Evolutionary conservation across 1,140 invertebrate genomes (phyloP), one percentile per base, ranked within the genome.

Genomic region (Eupristina koningsbergeri): DNA sequence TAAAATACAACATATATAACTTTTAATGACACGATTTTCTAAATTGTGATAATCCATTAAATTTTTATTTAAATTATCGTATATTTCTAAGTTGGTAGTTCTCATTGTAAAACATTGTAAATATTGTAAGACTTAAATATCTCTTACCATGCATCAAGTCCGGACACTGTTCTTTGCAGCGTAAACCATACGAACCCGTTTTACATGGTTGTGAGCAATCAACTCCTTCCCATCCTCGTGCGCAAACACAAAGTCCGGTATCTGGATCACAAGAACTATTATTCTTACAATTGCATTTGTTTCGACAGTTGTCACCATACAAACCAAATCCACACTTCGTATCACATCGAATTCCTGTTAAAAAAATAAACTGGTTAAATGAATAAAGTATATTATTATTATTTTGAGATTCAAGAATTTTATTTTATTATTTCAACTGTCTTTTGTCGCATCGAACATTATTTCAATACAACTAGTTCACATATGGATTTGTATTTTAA

Each of bases 191-290:
- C 89, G 91, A 95, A 79, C 97, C 97, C 85, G 93, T 89, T 31
- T 93, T 91, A 91, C 98, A 99, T 1, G 96, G 95, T 81, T 93
- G 85, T 53, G 93, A 93, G 90, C 98, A 99, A 81, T 95, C 93
- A 13, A 91, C 89, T 13, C 98, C 98, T 86, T 95, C 94, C 95
- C 96, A 97, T 71, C 98, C 98, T 47, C 96, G 93, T 29, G 95
- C 93, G 93, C 98, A 99, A 83, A 96, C 93, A 90, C 98, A 99
- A 83, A 92, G 93, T 41, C 97, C 98, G 26, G 94, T 95, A 19
- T 93, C 91, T 47, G 95, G 94, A 90, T 98, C 95, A 92, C 98
- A 99, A n/a, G 96, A 96, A 80, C 96, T 96, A 90, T 97, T 96
- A 91, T 97, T 96, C 85, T 94, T 93, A 92, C 98, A 99, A 87